Evolutionary conservation across 2,888 invertebrate genomes (phyloP), one percentile per base, ranked within the genome.

Genomic region (Argynnis bischoffii): DNA sequence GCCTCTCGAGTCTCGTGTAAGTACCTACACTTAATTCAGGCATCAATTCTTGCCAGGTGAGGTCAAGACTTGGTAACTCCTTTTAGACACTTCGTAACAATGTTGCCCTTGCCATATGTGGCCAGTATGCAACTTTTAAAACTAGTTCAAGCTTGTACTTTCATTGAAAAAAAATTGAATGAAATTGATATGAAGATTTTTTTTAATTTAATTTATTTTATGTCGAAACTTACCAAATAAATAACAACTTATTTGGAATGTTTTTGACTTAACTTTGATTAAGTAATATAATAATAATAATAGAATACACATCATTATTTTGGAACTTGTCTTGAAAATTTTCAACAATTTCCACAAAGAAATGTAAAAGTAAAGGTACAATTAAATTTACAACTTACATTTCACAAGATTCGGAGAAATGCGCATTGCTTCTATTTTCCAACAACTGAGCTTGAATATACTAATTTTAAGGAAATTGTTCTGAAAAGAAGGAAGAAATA

Each of bases 341-440:
- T 48, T 48, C 21, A 31, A 48, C n/a, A 48, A 13, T 48, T 59
- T 16, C 21, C 48, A 26, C 35, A 41, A 41, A 11, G 35, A 11
- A 41, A 2, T 41, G 2, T 41, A 35, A 35, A 35, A 8, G 1
- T 41, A 41, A 11, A 41, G 35, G 8, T 41, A 59, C 59, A 59
- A 59, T 59, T 59, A 59, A 59, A 48, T 47, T 48, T 26, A 26
- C 59, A 48, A 26, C n/a, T 47, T 26, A 48, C 26, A 16, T 47
- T 59, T 59, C 31, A 59, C 59, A 59, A 48, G 48, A 48, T 59
- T 59, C 59, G 26, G 48, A 16, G 48, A 48, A 48, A 59, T 31
- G n/a, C 13, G 26, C 59, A 31, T 48, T 48, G 59, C 26, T 59
- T 26, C 59, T 48, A 48, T 59, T 48, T 59, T 16, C 26, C 47